A percentile compares a stretch with the other conserved stretches of the same genome.
These are phyloP conservation scores for Listrodromus nycthemerus DNA, from an alignment of 2,888 invertebrate species.

Conservation along the genomic window DNA sequence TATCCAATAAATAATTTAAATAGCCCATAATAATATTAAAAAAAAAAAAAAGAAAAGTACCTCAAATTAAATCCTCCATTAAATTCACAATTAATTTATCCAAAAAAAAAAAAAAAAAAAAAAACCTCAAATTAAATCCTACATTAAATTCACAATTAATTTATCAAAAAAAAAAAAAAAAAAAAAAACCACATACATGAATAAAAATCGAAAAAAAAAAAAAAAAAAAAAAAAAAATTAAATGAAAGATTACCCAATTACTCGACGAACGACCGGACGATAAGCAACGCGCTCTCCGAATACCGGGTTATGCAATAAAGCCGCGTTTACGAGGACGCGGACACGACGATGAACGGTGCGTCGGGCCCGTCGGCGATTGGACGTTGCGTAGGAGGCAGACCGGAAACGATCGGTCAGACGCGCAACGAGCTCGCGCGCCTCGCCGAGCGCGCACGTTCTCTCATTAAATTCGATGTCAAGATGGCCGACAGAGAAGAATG, in stretches of 20 bases:
- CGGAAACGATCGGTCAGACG: constrained; percentile 67
- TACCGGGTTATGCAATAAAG: constrained; percentile 60
- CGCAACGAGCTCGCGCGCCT: constrained; percentile 48
- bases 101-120: too few species aligned
- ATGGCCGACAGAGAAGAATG: constrained; percentile 68
- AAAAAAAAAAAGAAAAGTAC: too few species aligned
- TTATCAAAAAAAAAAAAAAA: too few species aligned
- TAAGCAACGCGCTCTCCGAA: constrained; percentile 49
- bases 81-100: too few species aligned
- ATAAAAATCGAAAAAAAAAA: not conserved
- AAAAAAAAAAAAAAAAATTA: not conserved
- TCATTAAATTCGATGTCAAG: constrained; percentile 48
- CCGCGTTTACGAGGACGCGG: constrained; percentile 45
- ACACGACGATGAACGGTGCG: constrained; percentile 43
- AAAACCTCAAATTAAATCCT: too few species aligned
- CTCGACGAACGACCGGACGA: not conserved
- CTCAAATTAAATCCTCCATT: too few species aligned
- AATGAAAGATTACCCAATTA: not conserved
- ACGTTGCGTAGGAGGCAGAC: constrained; percentile 62
- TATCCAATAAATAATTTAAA: constrained; percentile 62
- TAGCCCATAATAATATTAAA: too few species aligned
- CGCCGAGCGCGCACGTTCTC: too few species aligned
- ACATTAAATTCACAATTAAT: too few species aligned
- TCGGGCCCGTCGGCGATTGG: constrained; percentile 45
- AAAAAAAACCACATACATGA: too few species aligned